Conservation (phyloP, 2,113 vertebrate species). For the Malurus elegans region DNA sequence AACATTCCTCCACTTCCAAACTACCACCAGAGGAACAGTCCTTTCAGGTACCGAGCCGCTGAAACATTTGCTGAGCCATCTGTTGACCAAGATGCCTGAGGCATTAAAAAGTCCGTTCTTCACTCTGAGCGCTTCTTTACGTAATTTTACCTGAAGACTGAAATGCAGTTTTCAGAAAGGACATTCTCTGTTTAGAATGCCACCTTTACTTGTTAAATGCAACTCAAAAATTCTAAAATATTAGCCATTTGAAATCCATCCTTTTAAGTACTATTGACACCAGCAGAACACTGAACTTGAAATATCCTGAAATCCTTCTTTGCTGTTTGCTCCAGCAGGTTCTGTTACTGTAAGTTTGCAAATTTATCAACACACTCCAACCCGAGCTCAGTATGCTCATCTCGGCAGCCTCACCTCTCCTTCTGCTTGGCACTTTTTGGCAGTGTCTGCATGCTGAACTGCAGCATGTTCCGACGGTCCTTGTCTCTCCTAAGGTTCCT, state of each 20-base stretch:
- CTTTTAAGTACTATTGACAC: not conserved
- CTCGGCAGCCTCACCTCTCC: constrained; percentile 81
- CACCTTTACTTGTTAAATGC: not conserved
- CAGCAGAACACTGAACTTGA: fast-evolving
- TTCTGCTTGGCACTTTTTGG: constrained; percentile 99
- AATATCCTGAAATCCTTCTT: not conserved
- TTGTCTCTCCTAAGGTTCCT: constrained; percentile 97
- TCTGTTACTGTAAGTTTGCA: not conserved
- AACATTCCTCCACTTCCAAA: not conserved
- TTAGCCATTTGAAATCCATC: not conserved
- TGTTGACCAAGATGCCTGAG: not conserved
- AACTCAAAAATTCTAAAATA: not conserved
- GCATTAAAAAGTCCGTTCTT: not conserved
- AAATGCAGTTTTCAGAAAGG: not conserved
- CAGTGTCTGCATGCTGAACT: constrained; percentile 96
- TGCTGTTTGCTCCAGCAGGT: not conserved
- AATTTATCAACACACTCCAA: not conserved
- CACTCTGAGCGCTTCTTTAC: not conserved
- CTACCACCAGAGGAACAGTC: not conserved
- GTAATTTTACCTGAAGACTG: not conserved
- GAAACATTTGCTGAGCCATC: not conserved
- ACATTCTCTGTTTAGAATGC: fast-evolving
- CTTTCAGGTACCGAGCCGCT: not conserved
- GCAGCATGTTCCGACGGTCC: constrained; percentile 92
- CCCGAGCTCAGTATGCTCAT: fast-evolving